These are phyloP conservation scores for Tetramorium alpestre DNA, from an alignment of 1,140 invertebrate genomes.

Conservation along the genomic window DNA sequence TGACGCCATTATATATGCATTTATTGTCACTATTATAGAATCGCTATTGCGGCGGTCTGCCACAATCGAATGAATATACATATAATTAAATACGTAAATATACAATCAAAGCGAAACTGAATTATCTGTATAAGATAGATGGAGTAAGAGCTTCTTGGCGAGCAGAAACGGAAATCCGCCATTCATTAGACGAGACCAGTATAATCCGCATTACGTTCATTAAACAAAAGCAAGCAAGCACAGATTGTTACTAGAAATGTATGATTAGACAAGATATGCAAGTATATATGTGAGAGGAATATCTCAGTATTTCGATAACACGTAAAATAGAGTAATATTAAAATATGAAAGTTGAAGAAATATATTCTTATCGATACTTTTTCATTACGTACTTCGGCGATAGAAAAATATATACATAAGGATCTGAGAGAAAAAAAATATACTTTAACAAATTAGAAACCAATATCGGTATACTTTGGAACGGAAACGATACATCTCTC, in stretches of 20 bases:
- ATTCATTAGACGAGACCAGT: not conserved
- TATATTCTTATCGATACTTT: not conserved
- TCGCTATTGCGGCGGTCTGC: not conserved
- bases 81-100: not conserved
- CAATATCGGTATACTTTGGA: constrained; percentile 11
- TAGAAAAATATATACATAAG: not conserved
- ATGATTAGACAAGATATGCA: not conserved
- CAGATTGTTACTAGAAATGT: constrained; percentile 1
- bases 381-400: not conserved
- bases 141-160: not conserved
- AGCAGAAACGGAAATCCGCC: not conserved
- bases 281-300: not conserved
- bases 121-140: not conserved
- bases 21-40: not conserved
- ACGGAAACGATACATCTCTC: constrained; percentile 31
- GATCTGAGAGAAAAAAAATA: not conserved
- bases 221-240: constrained; percentile 7
- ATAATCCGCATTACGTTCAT: constrained; percentile 25
- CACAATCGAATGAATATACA: not conserved
- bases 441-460: constrained; percentile 32
- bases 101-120: constrained; percentile 14
- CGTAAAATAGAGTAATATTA: not conserved
- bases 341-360: not conserved
- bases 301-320: not conserved
- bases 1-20: not conserved